Percentiles rank a stretch among this genome's conserved stretches.
Evolutionary conservation across 1,140 invertebrate genomes (phyloP).

Genomic region (Zaprionus ornatus): DNA sequence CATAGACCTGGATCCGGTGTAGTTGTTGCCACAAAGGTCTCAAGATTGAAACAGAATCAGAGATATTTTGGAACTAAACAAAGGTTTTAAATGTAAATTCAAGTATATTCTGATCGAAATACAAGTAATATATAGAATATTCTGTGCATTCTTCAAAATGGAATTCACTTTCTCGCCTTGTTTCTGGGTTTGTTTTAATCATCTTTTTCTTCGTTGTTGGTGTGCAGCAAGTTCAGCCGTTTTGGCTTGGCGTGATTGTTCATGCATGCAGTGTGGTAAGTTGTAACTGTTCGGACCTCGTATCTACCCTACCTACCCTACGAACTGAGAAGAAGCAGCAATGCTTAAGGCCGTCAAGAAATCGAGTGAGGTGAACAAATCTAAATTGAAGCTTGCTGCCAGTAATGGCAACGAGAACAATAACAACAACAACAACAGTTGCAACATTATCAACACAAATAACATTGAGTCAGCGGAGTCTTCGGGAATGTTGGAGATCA

Average conservation of each 20-base stretch:
- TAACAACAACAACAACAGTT: constrained; percentile 23
- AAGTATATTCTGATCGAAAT: not conserved
- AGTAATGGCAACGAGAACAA: constrained; percentile 29
- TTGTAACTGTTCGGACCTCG: constrained; percentile 35
- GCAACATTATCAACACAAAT: not conserved
- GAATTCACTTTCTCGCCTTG: not conserved
- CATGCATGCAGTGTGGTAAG: constrained; percentile 52
- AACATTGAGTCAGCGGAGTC: constrained; percentile 23
- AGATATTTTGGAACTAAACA: not conserved
- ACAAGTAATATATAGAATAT: not conserved
- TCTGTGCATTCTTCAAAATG: not conserved
- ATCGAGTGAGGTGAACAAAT: constrained; percentile 67
- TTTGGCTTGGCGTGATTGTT: constrained; percentile 26
- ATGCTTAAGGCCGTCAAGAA: constrained; percentile 79
- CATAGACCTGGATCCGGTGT: constrained; percentile 59
- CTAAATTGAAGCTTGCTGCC: constrained; percentile 71
- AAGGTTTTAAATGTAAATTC: not conserved
- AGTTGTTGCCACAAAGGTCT: constrained; percentile 10
- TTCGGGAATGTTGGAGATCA: constrained; percentile 29
- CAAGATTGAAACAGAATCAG: not conserved
- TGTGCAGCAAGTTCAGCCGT: constrained; percentile 15
- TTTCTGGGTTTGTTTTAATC: not conserved
- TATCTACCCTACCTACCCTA: constrained; percentile 2
- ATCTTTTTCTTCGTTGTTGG: constrained; percentile 1
- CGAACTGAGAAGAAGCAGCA: constrained; percentile 20